These are phyloP conservation scores for Liolophura sinensis DNA, from an alignment of 1,140 invertebrate species.

Conservation along the genomic window DNA sequence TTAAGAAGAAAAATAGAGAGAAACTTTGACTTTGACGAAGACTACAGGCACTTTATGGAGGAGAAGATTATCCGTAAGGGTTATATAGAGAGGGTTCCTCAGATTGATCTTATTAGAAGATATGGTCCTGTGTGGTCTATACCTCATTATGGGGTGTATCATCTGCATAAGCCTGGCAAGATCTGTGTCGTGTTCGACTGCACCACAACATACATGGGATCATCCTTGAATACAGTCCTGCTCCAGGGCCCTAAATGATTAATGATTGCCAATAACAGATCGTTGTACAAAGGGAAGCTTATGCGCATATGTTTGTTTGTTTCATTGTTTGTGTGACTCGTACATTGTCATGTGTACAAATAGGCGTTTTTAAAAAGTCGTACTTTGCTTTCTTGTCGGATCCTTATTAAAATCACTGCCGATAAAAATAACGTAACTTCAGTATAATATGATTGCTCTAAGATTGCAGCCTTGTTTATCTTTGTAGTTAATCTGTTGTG, in stretches of 20 bases:
- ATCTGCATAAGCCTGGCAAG: constrained; percentile 24
- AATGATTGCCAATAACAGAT: too few species aligned
- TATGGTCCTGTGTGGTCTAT: constrained; percentile 25
- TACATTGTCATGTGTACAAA: too few species aligned
- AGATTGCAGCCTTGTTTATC: too few species aligned
- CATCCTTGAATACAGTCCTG: constrained; percentile 20
- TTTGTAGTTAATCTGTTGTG: too few species aligned
- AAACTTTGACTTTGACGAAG: background rate
- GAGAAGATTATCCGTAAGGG: constrained; percentile 2
- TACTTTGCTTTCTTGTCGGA: too few species aligned
- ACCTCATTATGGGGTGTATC: constrained; percentile 25
- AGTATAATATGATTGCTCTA: too few species aligned
- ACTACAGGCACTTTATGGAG: constrained; percentile 7
- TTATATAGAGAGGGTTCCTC: constrained; percentile 4
- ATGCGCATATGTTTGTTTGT: too few species aligned
- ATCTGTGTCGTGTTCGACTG: constrained; percentile 33
- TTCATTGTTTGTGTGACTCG: too few species aligned
- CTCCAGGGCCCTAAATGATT: constrained; percentile 29
- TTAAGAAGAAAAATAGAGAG: background rate
- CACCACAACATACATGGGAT: constrained; percentile 14
- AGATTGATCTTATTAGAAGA: background rate
- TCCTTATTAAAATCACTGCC: too few species aligned
- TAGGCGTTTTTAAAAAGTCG: too few species aligned
- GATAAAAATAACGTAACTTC: too few species aligned
- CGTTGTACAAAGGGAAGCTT: too few species aligned